These are phyloP conservation scores for Thecocarcelia acutangulata DNA, from an alignment of 2,888 invertebrate genomes.

Conservation along the genomic window DNA sequence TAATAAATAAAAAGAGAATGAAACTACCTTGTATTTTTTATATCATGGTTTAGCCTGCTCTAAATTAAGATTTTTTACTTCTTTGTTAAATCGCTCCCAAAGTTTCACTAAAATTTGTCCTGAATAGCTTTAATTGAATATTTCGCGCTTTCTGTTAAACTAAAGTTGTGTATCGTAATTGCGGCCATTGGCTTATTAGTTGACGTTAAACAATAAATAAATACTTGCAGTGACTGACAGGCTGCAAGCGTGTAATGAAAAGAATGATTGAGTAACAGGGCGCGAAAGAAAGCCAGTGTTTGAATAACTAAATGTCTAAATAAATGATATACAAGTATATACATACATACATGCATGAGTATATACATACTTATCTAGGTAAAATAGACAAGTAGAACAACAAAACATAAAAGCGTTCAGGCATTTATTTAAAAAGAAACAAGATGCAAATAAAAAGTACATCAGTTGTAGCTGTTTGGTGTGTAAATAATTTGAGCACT, in stretches of 20 bases:
- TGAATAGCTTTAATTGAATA: too few species aligned
- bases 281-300: constrained; percentile 11
- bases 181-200: too few species aligned
- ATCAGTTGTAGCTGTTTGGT: constrained; percentile 50
- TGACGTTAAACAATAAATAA: background rate
- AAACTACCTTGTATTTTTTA: too few species aligned
- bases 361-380: too few species aligned
- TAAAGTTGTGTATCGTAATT: too few species aligned
- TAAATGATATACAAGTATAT: constrained; percentile 28
- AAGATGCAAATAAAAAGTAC: constrained; percentile 46
- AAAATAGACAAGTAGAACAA: background rate
- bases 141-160: too few species aligned
- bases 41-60: too few species aligned
- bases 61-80: too few species aligned
- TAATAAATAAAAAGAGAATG: too few species aligned
- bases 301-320: constrained; percentile 39
- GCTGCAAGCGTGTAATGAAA: background rate
- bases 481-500: constrained; percentile 55
- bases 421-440: constrained; percentile 28
- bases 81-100: too few species aligned
- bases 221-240: constrained; percentile 19
- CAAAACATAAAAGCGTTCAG: background rate
- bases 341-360: too few species aligned
- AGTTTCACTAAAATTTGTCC: too few species aligned
- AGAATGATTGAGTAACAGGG: constrained; percentile 27